These are phyloP conservation scores for Acanthis flammea DNA, from an alignment of 2,797 vertebrate genomes.

Conservation along the genomic window DNA sequence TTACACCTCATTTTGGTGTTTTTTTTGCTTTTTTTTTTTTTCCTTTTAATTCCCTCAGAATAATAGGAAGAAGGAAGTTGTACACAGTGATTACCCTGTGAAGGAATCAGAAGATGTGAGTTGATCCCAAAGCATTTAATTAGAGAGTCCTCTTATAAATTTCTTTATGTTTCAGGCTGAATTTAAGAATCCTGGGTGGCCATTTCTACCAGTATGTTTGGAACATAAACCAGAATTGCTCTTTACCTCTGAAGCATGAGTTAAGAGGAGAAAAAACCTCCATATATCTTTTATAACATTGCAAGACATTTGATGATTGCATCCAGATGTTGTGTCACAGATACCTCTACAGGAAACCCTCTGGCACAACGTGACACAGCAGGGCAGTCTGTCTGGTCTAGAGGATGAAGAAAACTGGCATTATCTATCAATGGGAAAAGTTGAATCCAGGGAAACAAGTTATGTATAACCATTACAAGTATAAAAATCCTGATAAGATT, in stretches of 20 bases:
- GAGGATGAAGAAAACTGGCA: neutral
- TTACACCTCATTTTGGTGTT: fast-evolving
- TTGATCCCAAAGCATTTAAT: neutral
- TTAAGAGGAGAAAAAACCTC: neutral
- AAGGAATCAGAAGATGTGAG: neutral
- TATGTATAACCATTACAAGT: neutral
- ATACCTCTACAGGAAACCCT: neutral
- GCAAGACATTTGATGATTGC: neutral
- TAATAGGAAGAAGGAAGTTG: neutral
- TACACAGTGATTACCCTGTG: neutral
- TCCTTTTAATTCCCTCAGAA: fast-evolving
- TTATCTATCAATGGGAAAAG: neutral
- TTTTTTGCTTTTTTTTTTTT: too few species aligned
- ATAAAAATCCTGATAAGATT: neutral
- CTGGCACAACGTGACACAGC: fast-evolving
- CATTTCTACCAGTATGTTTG: neutral
- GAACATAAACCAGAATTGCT: neutral
- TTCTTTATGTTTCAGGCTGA: neutral
- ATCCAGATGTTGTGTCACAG: neutral
- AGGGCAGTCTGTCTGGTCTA: neutral
- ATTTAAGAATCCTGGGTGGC: neutral
- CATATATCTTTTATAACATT: neutral
- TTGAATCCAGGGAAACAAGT: neutral
- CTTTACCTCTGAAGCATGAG: neutral
- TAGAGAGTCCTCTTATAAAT: neutral